Evolutionary conservation across 2,888 invertebrate genomes (phyloP), one percentile per base, ranked within the genome.

Genomic region (Sinotaia quadrata): DNA sequence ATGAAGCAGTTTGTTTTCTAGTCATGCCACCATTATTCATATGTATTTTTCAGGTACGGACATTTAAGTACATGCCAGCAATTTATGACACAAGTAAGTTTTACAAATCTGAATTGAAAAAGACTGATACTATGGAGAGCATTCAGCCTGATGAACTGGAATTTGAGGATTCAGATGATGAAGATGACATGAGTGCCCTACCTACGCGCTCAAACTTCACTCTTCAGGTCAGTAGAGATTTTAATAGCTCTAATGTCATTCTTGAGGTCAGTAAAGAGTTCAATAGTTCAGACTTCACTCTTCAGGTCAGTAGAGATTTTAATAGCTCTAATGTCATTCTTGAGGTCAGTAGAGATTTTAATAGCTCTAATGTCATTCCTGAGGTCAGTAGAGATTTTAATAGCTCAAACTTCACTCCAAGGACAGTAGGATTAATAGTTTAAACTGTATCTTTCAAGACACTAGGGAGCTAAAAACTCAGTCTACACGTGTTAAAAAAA

Each of bases 11-110:
- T 24, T 29, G 7, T 29, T 15, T 54, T 15, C 7, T 31, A 5
- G 5, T 31, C 4, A 12, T 54, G 5, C n/a, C 52, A 52, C 29
- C 24, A 52, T n/a, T n/a, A 24, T 2, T 52, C 15, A 15, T n/a
- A n/a, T n/a, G n/a, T n/a, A n/a, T n/a, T n/a, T 27, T 37, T 36
- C 78, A 81, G 71, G 81, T 84, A 4, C 71, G 78, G 37, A 81
- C 79, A 1, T 84, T 78, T 69, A 81, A 79, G 65, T 84, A 84
- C 69, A 79, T 78, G 57, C 82, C 84, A 3, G 79, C 81, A 31
- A 78, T 84, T 10, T 82, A 80, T 67, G 82, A 84, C 72, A 81
- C 80, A 18, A 80, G 81, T 61, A 84, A 82, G 71, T 84, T 82
- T 71, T 84, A 84, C 76, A 83, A 81, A 66, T 82, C 81, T 0